Evolutionary conservation across 2,113 vertebrate genomes (phyloP), one percentile per base, ranked within the genome.

Genomic region (Oenanthe oenanthe): DNA sequence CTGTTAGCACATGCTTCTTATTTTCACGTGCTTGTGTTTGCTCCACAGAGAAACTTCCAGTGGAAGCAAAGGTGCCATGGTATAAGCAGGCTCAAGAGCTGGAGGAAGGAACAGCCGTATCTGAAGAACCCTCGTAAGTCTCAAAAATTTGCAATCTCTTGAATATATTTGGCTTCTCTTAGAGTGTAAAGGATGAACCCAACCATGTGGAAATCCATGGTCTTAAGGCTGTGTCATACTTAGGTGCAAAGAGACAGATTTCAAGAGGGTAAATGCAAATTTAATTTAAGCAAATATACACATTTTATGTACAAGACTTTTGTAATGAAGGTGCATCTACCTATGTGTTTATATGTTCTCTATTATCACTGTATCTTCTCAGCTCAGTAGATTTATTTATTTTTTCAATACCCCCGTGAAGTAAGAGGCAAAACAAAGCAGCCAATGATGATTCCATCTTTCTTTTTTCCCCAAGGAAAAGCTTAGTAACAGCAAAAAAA

Each of bases 51-150:
- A 98, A 98, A 66, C 97, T 99, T 62, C 99, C 99, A 0, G 97
- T 99, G 40, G 99, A 99, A 97, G 99, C 99, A 16, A 99, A 99
- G 92, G 95, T 98, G n/a, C 98, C 98, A 1, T 99, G 99, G 99
- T 99, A 98, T 89, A 99, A 99, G 94, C 99, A 99, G 97, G 99
- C 99, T 53, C 99, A 99, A 78, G 99, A 99, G 87, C 93, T 99
- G 77, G 99, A 99, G 45, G 99, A 99, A 95, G 98, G 98, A 96
- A 96, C 97, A 6, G 96, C 94, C 0, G 97, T 99, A 36, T 98
- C 98, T 8, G 99, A 99, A 96, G 99, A 99, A 51, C 99, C 99
- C 61, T 98, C 98, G 99, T 99, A 98, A 99, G 99, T 99, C 60
- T 93, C 85, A 47, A 86, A 73, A 75, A 54, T 67, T 80, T 86